A percentile compares a stretch with the other conserved stretches of the same genome.
These are phyloP conservation scores for Drosophila orosa DNA, from an alignment of 1,140 invertebrate genomes.

Conservation along the genomic window DNA sequence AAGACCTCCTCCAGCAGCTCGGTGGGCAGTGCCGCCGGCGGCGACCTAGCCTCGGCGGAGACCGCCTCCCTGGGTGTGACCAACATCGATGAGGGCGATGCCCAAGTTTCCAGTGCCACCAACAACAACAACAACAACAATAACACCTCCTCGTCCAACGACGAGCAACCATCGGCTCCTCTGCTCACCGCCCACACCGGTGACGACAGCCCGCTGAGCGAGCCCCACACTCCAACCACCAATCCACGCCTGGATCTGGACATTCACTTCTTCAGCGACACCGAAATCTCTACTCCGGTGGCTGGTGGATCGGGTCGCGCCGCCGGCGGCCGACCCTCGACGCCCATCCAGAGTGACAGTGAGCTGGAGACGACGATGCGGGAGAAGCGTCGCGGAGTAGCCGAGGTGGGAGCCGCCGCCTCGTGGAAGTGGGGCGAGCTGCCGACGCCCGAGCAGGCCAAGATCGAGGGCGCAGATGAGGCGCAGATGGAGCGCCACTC, in stretches of 20 bases:
- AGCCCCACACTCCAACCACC: slow-evolving; percentile 45
- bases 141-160: slow-evolving; percentile 70
- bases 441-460: slow-evolving; percentile 87
- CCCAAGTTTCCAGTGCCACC: slow-evolving; percentile 24
- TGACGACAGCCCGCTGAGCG: slow-evolving; percentile 62
- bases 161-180: slow-evolving; percentile 65
- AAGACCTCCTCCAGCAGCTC: slow-evolving; percentile 87
- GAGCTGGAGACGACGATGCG: slow-evolving; percentile 93
- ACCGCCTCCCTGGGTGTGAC: slow-evolving; percentile 58
- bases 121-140: slow-evolving; percentile 42
- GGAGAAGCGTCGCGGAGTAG: slow-evolving; percentile 85
- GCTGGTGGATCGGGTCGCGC: slow-evolving; percentile 35
- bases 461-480: slow-evolving; percentile 38
- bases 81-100: slow-evolving; percentile 72
- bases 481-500: slow-evolving; percentile 88
- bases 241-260: slow-evolving; percentile 85
- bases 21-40: slow-evolving; percentile 63
- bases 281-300: slow-evolving; percentile 87
- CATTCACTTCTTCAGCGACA: slow-evolving; percentile 96
- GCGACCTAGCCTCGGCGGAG: slow-evolving; percentile 51
- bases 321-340: slow-evolving; percentile 88
- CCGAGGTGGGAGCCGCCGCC: slow-evolving; percentile 83
- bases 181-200: slow-evolving; percentile 64
- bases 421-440: slow-evolving; percentile 99
- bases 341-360: slow-evolving; percentile 96